Evolutionary conservation across 2,113 vertebrate genomes (phyloP), one percentile per base, ranked within the genome.

Genomic region (Haemorhous mexicanus): DNA sequence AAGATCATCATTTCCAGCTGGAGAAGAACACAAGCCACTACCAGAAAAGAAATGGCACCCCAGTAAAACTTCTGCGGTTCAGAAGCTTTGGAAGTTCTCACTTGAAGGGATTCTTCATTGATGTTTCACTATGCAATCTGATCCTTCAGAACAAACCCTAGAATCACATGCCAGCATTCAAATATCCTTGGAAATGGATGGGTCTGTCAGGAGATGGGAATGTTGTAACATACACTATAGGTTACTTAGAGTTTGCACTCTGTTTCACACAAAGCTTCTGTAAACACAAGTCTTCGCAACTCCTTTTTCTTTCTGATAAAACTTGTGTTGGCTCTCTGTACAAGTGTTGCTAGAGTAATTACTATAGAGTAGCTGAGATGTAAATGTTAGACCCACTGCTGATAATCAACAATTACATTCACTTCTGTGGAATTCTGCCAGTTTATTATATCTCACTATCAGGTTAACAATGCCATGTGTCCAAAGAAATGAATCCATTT

Each of bases 1-100:
- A 1, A 39, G 13, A 61, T 68, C 1, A 7, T 26, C 6, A 59
- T 41, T 88, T 84, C 32, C 10, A 50, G 1, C 2, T 62, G 22
- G 27, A 35, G 20, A 79, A 55, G 32, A 5, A 2, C 0, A 1
- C 0, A 11, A 49, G 6, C 30, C 46, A 53, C 8, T 24, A 17
- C 11, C 53, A 39, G 9, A 75, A 83, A 85, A 9, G 14, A 43
- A 62, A 52, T 56, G 19, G 43, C 3, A 16, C 53, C 30, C 13
- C 23, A 55, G 15, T 74, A 80, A 67, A 41, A 13, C 5, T 21
- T 59, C 26, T 59, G 19, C 3, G 90, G 33, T 66, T 67, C 55
- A 59, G 52, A 8, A 81, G 14, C 10, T 62, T 43, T 67, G 23
- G 2, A 86, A 67, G 18, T 33, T 92, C 68, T 87, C 12, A 37